phyloP scores from a whole-genome alignment of 2,113 vertebrate species.

The Oreochromis tanganicae region DNA sequence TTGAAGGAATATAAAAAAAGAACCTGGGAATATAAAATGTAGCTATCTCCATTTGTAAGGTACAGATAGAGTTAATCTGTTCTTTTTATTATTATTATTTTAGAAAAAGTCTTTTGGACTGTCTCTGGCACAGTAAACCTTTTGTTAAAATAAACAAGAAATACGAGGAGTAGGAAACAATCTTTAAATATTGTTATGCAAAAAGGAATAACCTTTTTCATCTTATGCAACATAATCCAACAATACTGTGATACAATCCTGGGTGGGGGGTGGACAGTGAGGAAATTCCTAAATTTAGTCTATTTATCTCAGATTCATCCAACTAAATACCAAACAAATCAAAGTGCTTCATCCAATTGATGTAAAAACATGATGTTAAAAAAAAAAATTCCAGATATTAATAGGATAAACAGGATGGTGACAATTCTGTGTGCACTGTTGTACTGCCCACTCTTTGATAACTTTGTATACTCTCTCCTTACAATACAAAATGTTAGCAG shows the following conservation, averaged over 20 bases:
- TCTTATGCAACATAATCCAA: neutral
- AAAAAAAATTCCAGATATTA: neutral
- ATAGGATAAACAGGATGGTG: neutral
- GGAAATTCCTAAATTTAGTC: neutral
- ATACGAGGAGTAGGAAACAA: neutral
- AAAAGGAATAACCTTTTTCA: neutral
- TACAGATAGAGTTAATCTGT: neutral
- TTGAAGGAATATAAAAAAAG: neutral
- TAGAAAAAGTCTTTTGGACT: neutral
- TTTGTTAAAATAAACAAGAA: neutral
- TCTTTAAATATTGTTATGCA: neutral
- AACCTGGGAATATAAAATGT: neutral
- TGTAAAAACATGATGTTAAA: neutral
- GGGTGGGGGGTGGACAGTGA: neutral
- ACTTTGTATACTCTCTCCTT: neutral
- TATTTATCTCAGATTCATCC: neutral
- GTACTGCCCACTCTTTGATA: neutral
- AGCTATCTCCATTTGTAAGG: neutral
- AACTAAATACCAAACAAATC: neutral
- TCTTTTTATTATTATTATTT: fast-evolving
- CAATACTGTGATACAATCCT: neutral
- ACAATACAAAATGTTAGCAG: neutral
- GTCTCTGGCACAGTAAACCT: neutral
- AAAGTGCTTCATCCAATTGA: neutral
- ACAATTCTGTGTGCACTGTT: neutral